Base-by-base conservation (phyloP, 2,797 vertebrate genomes). In the Chaetophractus vellerosus region DNA sequence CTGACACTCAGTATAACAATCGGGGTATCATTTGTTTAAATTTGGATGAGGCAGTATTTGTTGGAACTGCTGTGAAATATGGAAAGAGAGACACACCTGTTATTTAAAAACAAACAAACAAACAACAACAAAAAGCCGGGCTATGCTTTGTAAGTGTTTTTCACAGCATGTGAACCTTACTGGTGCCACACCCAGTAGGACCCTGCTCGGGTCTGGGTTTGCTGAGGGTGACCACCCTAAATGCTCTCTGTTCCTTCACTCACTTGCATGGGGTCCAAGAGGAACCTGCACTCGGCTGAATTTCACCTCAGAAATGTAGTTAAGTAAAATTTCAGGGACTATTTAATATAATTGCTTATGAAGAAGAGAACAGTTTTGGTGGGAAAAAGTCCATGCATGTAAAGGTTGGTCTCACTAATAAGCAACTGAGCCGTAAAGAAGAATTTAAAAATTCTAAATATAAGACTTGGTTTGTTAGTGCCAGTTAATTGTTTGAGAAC, bases 21-120 rank as follows among this genome's bases (percentile, higher is more conserved):
- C 93, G 96, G 96, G 96, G 94, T 89, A 96, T 96, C 95, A 95
- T 95, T 93, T 91, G 45, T 72, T 94, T 97, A 91, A 97, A 93
- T 97, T 98, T 90, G 79, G 93, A 0, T 83, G 33, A n/a, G 91
- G 93, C 75, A 96, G 48, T 38, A 2, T 96, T 26, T 68, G 59
- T 84, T 97, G 89, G 79, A 97, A 82, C 64, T 23, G 92, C 79
- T 36, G 4, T 21, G 9, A 31, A 6, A 31, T 76, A 19, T 52
- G 16, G 4, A 8, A 76, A 50, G 52, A 31, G 26, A 23, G 41
- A 28, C 31, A 26, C 12, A 31, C 23, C 38, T 75, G 31, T 41
- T 28, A 10, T 76, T 19, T 52, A 52, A 18, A 15, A 18, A 16
- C 18, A 55, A 18, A 55, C 6, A 52, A 18, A 55, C 18, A 19